Evolutionary conservation across 2,888 invertebrate species (phyloP).

Genomic region (Euplexia lucipara): DNA sequence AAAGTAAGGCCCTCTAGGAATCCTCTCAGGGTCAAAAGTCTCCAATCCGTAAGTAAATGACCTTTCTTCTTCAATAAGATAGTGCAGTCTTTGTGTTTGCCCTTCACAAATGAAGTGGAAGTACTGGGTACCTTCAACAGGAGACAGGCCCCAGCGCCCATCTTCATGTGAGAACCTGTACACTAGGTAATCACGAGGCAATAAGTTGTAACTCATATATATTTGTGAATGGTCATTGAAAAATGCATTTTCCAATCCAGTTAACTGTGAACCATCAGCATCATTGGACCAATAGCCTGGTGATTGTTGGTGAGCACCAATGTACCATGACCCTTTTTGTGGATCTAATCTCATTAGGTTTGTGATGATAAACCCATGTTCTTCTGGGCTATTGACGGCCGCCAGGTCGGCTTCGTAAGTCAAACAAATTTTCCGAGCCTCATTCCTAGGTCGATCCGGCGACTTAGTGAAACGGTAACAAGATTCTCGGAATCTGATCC

Average conservation of each 20-base stretch:
- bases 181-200: slow-evolving; percentile 94
- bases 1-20: slow-evolving; percentile 97
- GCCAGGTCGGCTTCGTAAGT: slow-evolving; percentile 95
- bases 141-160: slow-evolving; percentile 96
- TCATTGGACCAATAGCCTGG: slow-evolving; percentile 96
- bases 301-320: slow-evolving; percentile 94
- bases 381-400: slow-evolving; percentile 95
- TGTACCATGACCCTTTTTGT: slow-evolving; percentile 96
- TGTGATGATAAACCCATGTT: slow-evolving; percentile 96
- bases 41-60: slow-evolving; percentile 97
- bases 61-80: slow-evolving; percentile 94
- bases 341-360: slow-evolving; percentile 96
- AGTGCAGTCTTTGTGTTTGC: slow-evolving; percentile 93
- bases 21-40: slow-evolving; percentile 94
- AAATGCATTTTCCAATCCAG: slow-evolving; percentile 95
- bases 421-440: slow-evolving; percentile 96
- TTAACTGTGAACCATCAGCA: slow-evolving; percentile 94
- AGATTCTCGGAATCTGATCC: slow-evolving; percentile 95
- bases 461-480: slow-evolving; percentile 98
- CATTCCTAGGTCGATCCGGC: slow-evolving; percentile 94
- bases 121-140: slow-evolving; percentile 94
- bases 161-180: slow-evolving; percentile 94
- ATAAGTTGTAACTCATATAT: slow-evolving; percentile 86
- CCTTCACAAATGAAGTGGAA: slow-evolving; percentile 97
- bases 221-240: slow-evolving; percentile 91